A percentile compares a stretch with the other conserved stretches of the same genome.
phyloP scores from a whole-genome alignment of 1,140 invertebrate species.

The Propsilocerus akamusi region DNA sequence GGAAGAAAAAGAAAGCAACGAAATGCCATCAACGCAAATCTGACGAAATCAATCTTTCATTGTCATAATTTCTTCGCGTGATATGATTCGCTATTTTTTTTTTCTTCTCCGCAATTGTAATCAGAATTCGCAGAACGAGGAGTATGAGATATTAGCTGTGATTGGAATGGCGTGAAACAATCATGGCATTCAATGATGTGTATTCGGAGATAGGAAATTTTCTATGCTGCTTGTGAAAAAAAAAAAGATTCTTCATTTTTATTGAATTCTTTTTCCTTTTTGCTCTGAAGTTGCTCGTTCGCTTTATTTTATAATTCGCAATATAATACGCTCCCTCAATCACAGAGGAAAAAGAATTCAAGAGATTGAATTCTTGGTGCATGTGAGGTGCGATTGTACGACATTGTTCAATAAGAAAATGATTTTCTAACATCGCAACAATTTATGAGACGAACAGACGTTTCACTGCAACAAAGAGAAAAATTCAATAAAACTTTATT shows the following conservation, averaged over 20 bases:
- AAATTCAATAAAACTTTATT: constrained; percentile 1
- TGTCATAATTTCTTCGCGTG: too few relatives aligned
- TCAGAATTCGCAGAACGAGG: neutral
- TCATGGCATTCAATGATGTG: constrained; percentile 4
- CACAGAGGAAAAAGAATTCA: neutral
- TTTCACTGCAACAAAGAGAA: too few relatives aligned
- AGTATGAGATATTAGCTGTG: neutral
- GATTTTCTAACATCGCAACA: too few relatives aligned
- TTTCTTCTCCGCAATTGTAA: too few relatives aligned
- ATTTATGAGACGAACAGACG: too few relatives aligned
- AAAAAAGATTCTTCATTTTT: neutral
- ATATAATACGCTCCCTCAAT: neutral
- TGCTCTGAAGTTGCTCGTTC: neutral
- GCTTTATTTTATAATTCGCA: neutral
- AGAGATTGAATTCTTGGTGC: too few relatives aligned
- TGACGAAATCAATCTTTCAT: too few relatives aligned
- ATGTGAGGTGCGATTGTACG: too few relatives aligned
- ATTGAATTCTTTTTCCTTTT: neutral
- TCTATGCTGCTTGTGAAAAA: neutral
- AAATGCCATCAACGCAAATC: too few relatives aligned
- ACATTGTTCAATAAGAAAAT: too few relatives aligned
- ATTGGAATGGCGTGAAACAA: constrained; percentile 2
- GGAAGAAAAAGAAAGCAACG: too few relatives aligned
- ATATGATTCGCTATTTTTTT: too few relatives aligned
- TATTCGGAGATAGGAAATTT: neutral